Conservation (phyloP, 2,797 vertebrate genomes). For the Sebastolobus altivelis region DNA sequence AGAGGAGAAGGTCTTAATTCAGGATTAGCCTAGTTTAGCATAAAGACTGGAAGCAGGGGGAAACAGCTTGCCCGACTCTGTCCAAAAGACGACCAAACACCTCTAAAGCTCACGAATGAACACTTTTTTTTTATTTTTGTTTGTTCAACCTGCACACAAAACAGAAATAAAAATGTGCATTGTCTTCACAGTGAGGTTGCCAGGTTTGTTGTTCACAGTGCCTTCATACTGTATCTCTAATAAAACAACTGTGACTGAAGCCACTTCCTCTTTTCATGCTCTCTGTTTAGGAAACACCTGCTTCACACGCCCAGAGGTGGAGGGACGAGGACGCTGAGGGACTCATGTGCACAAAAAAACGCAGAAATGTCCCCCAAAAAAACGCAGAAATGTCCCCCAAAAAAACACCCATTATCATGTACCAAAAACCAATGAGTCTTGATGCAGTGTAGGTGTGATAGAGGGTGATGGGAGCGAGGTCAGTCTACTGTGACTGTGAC, state of each 20-base stretch:
- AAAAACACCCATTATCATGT: not conserved
- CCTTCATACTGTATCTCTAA: conserved; percentile 8
- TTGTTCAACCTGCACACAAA: not conserved
- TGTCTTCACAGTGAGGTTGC: too few relatives aligned
- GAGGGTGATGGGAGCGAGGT: not conserved
- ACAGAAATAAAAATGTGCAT: not conserved
- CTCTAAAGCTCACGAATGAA: too few relatives aligned
- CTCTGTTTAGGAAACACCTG: conserved; percentile 71
- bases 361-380: not conserved
- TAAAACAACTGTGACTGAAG: conserved; percentile 1
- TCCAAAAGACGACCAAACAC: too few relatives aligned
- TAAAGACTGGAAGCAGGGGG: not conserved
- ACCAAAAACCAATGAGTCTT: not conserved
- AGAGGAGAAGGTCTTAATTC: too few relatives aligned
- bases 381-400: not conserved
- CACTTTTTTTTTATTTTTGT: not conserved
- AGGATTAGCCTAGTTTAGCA: conserved; percentile 18
- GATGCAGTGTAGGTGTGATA: not conserved
- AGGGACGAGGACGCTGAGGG: not conserved
- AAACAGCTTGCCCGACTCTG: too few relatives aligned
- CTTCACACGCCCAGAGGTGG: conserved; percentile 23
- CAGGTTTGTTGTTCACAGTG: not conserved
- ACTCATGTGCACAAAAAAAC: not conserved
- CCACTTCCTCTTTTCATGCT: conserved; percentile 61
- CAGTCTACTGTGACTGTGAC: conserved; percentile 37